Evolutionary conservation across 2,113 vertebrate species (phyloP), one percentile per base, ranked within the genome.

Genomic region (Sander lucioperca): DNA sequence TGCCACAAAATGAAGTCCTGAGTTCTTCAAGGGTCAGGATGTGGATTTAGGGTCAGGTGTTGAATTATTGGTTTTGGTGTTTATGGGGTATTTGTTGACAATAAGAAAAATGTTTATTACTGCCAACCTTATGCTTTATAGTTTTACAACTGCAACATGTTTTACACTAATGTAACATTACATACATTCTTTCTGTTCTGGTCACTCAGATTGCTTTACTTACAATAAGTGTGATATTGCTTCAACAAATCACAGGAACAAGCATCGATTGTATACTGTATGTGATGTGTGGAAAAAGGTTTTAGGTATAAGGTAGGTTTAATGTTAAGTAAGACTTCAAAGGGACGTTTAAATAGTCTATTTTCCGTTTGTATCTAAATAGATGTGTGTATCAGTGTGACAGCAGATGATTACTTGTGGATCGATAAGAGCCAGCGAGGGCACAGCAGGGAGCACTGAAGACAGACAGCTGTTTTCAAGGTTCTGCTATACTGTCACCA

Each of bases 381-480:
- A 47, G n/a, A 63, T 58, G 57, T 63, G 66, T 47, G 67, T 27
- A 45, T 67, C 74, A 39, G 39, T 82, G 30, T 71, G 67, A 80
- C 83, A 68, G 59, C 48, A 66, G 68, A 74, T 74, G 75, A 88
- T 84, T 58, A 58, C 83, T 30, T 39, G 59, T 50, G 9, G 79
- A 89, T 89, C 74, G 14, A 88, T 88, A 77, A 36, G 61, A 69
- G 51, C 57, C 61, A 57, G 33, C 3, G n/a, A 71, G 73, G 61
- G 36, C 66, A 82, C 74, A 73, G 81, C 73, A 83, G 75, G 74
- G 39, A 82, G 78, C 56, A 19, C 1, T 27, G 62, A 79, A 65
- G 70, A 43, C 77, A 73, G n/a, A 62, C 80, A 82, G 76, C 86
- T 78, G 85, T 75, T 87, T 74, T 61, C 51, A 76, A 69, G 58